A percentile compares a stretch with the other conserved stretches of the same genome.
Conservation (phyloP, 1,140 invertebrate genomes). For the Aphaenogaster rudis region DNA sequence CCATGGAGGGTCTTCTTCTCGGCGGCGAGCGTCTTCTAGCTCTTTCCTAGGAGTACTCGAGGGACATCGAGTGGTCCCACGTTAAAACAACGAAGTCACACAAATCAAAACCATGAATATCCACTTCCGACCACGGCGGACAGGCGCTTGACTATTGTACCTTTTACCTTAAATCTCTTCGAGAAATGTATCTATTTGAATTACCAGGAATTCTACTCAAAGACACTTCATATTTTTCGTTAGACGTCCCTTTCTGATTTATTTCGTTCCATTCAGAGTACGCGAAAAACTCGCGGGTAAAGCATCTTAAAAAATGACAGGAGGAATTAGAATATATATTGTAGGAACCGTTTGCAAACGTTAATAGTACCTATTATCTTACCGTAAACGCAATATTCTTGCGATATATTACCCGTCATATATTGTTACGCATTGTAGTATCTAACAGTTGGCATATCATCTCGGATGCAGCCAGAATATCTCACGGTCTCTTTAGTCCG, state of each 20-base stretch:
- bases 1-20: conserved; percentile 12
- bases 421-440: conserved; percentile 17
- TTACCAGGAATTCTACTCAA: conserved; percentile 5
- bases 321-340: neutral
- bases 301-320: neutral
- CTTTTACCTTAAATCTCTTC: neutral
- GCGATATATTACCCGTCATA: neutral
- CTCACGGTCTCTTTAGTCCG: conserved; percentile 65
- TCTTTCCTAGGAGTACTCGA: conserved; percentile 45
- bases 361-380: neutral
- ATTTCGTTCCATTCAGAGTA: neutral
- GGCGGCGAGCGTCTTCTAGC: conserved; percentile 23
- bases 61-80: conserved; percentile 50
- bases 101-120: conserved; percentile 65
- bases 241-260: neutral
- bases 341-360: neutral
- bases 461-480: conserved; percentile 49
- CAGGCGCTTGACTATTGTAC: conserved; percentile 12
- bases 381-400: neutral
- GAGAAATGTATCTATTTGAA: conserved; percentile 13
- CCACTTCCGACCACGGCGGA: conserved; percentile 10
- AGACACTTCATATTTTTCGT: neutral
- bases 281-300: neutral
- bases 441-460: conserved; percentile 45
- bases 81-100: conserved; percentile 62